Conservation (phyloP, 2,113 vertebrate species). For the Thinocorus orbignyianus region DNA sequence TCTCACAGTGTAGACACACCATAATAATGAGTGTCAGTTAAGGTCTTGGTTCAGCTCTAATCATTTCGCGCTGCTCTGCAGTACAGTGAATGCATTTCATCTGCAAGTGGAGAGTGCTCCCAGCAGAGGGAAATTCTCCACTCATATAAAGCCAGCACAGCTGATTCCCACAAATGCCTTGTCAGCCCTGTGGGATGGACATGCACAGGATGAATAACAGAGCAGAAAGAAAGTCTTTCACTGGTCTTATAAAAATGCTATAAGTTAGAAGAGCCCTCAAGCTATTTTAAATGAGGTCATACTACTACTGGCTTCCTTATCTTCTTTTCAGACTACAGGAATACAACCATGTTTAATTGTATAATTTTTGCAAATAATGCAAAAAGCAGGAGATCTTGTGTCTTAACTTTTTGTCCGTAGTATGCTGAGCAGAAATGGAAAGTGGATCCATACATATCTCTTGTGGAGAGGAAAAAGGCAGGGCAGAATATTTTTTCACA, state of each 20-base stretch:
- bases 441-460: background rate
- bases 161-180: conserved; percentile 31
- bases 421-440: background rate
- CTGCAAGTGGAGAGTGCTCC: conserved; percentile 7
- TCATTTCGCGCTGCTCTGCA: conserved; percentile 37
- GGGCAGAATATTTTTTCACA: background rate
- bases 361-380: background rate
- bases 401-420: background rate
- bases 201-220: background rate
- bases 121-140: conserved; percentile 37
- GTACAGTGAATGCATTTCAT: conserved; percentile 17
- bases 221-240: conserved; percentile 1
- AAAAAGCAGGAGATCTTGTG: background rate
- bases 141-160: background rate
- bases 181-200: conserved; percentile 36
- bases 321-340: background rate
- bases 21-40: conserved; percentile 43
- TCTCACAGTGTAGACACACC: background rate
- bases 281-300: conserved; percentile 33
- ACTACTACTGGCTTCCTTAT: background rate
- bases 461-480: background rate
- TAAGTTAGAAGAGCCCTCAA: conserved; percentile 7
- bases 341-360: background rate
- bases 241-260: background rate
- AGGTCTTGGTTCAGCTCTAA: conserved; percentile 42